phyloP scores from a whole-genome alignment of 2,113 vertebrate species.

The Calyptomena viridis region DNA sequence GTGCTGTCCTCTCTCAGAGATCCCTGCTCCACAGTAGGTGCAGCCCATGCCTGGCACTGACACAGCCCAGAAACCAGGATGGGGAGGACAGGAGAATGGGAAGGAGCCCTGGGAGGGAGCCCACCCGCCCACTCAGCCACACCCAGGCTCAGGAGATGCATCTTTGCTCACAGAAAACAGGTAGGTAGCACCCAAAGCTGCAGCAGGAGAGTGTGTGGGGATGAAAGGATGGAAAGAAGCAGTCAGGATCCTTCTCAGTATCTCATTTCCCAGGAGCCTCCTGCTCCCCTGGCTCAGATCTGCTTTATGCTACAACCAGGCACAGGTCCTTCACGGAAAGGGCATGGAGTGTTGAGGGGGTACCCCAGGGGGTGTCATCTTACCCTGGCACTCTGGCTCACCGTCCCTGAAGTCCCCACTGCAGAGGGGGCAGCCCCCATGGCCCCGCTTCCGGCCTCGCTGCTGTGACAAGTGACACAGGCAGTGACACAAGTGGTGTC shows the following conservation, averaged over 20 bases:
- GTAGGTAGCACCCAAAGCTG: not conserved
- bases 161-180: not conserved
- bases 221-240: not conserved
- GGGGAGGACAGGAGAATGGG: not conserved
- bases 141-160: too few species aligned
- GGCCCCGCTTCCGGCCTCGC: rapidly evolving
- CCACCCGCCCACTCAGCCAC: not conserved
- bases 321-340: not conserved
- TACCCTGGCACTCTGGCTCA: not conserved
- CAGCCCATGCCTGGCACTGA: not conserved
- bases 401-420: rapidly evolving
- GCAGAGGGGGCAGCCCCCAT: not conserved
- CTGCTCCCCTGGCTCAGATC: not conserved
- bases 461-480: not conserved
- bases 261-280: not conserved
- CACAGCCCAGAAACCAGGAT: not conserved
- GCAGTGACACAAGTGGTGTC: not conserved
- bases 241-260: not conserved
- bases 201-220: rapidly evolving
- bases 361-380: not conserved
- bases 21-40: rapidly evolving
- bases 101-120: not conserved
- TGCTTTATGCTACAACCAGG: not conserved
- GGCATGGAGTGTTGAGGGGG: rapidly evolving
- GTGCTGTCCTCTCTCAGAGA: rapidly evolving